These are phyloP conservation scores for Papilio gigon DNA, from an alignment of 2,888 invertebrate species.

Conservation along the genomic window DNA sequence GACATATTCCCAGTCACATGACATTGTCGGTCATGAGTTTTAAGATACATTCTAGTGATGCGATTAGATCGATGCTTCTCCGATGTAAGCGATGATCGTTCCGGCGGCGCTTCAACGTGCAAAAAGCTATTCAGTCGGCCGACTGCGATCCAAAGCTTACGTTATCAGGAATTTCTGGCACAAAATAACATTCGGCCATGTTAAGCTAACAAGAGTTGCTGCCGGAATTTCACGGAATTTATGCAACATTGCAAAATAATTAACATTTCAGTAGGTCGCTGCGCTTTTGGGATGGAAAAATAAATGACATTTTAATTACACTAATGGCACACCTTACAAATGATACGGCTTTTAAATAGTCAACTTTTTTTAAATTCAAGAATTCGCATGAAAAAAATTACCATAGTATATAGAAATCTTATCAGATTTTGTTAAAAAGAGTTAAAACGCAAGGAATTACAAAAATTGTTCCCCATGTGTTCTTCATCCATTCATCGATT, in stretches of 20 bases:
- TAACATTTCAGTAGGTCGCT: conserved; percentile 1
- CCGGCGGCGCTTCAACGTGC: conserved; percentile 4
- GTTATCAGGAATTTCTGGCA: conserved; percentile 28
- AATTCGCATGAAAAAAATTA: too few species aligned
- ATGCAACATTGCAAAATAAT: conserved; percentile 24
- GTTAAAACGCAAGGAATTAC: too few species aligned
- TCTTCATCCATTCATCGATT: too few species aligned
- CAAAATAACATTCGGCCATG: conserved; percentile 12
- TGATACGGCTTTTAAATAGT: too few species aligned
- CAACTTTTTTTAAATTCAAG: too few species aligned
- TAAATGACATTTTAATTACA: neutral
- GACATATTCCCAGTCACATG: too few species aligned
- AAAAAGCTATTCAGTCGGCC: conserved; percentile 7
- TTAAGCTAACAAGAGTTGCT: conserved; percentile 26
- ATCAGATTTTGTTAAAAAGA: too few species aligned
- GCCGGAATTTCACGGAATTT: conserved; percentile 11
- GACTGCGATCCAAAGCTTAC: conserved; percentile 16
- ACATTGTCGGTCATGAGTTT: neutral
- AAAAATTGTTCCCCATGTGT: too few species aligned
- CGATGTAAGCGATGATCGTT: conserved; percentile 2
- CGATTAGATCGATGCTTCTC: neutral
- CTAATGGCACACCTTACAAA: neutral
- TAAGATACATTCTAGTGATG: neutral
- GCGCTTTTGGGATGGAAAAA: neutral
- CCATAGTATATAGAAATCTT: too few species aligned